Base-by-base conservation (phyloP, 2,888 invertebrate species). In the Erpobdella octoculata region DNA sequence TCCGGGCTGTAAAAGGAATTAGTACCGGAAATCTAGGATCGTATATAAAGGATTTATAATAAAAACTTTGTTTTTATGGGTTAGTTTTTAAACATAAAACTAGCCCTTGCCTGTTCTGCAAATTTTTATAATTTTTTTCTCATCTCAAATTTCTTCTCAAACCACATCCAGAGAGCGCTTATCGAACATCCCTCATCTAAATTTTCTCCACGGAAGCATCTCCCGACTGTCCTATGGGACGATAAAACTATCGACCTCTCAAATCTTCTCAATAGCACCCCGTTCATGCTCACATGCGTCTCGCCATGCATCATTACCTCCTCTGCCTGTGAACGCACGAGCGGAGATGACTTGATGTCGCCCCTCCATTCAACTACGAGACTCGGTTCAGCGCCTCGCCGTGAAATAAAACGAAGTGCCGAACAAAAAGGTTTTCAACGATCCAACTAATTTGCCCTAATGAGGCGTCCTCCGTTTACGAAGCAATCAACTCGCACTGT, bases 291-390 rank as follows among this genome's bases (percentile, higher is more conserved):
- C 53, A 53, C 53, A 53, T 53, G 53, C 53, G 53, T 53, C 53
- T n/a, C 53, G 53, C 9, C 62, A 62, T 35, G 62, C 62, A 62
- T 62, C 35, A 62, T 62, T 62, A 62, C 62, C 62, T 35, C 31
- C 31, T n/a, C n/a, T 6, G 62, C 9, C 33, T 35, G 8, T 28
- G 28, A 28, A 62, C 31, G 62, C 62, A 62, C 62, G 62, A 62
- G 62, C 33, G 62, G 62, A 31, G 62, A 33, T 62, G 62, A 62
- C 62, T 31, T 62, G 35, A 35, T 53, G 53, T 28, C 53, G n/a
- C n/a, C 28, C 53, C 62, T 31, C 62, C 62, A 62, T 62, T 62
- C 62, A 62, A 62, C 62, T 62, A 28, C 62, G n/a, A 35, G 33
- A 9, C 25, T 35, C 35, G 62, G 62, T 62, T 62, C 62, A 62